Base-by-base conservation (phyloP, 2,888 invertebrate genomes). In the Andrena camellia region DNA sequence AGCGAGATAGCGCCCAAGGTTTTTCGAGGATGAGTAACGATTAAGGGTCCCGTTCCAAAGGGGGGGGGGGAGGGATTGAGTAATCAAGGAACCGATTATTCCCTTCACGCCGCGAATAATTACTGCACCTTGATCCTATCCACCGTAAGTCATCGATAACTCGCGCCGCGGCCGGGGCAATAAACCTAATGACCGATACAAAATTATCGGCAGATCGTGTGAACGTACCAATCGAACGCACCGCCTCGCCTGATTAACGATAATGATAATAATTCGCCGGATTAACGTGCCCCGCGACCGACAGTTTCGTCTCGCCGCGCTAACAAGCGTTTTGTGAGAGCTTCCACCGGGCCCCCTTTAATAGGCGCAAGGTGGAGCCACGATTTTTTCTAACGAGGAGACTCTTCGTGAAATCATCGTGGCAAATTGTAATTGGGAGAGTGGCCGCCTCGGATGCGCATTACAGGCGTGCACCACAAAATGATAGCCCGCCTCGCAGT, bases 11-110 rank as follows among this genome's bases (percentile, higher is more conserved):
- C 69, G 35, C 1, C 31, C 83, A 69, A 13, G 70, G 52, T 83
- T 86, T 78, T 86, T 86, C 69, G 82, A 73, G 77, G 82, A 88
- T 88, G 89, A 91, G 84, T 87, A 88, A 91, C 90, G 92, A 92
- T 91, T 90, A 88, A 86, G 84, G 48, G 52, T 67, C 79, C 71
- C 76, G 78, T 71, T 82, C 78, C 10, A 3, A 42, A 17, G 42
- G 7, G 33, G 33, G 1, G 50, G 26, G 8, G 17, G 17, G 52
- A 77, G 68, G 80, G 86, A 91, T 91, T 91, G 90, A 91, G 91
- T 90, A 91, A 91, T 91, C 91, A 89, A 86, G 86, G 84, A 86
- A 85, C 83, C 86, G 90, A 91, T 90, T 89, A 88, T 89, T 86
- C 83, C 80, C 84, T 62, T 82, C 85, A 31, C 78, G 72, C 85